Conservation (phyloP, 2,113 vertebrate species). For the Tyrannus savana region DNA sequence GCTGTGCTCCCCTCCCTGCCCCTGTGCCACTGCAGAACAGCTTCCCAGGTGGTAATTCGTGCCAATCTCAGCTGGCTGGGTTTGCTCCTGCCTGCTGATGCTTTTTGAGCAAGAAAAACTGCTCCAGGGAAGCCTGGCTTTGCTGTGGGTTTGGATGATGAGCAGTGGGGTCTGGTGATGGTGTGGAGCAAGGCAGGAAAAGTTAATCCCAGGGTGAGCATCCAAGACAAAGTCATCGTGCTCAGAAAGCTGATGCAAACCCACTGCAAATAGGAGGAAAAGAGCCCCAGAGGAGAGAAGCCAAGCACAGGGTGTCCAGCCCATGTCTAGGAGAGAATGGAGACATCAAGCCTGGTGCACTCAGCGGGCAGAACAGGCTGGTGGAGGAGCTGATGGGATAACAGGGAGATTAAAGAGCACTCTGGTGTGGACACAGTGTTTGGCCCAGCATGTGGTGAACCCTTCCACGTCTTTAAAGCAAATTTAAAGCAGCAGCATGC, state of each 20-base stretch:
- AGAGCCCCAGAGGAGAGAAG: rapidly evolving
- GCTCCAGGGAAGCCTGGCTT: neutral
- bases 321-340: neutral
- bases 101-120: neutral
- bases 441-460: neutral
- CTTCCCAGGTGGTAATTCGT: neutral
- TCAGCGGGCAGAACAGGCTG: neutral
- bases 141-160: neutral
- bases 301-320: neutral
- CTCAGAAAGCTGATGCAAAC: neutral
- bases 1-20: neutral
- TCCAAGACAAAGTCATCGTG: rapidly evolving
- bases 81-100: neutral
- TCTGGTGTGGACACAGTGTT: neutral
- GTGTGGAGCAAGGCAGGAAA: neutral
- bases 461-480: neutral
- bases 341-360: neutral
- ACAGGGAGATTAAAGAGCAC: neutral
- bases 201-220: neutral
- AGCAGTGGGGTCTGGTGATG: rapidly evolving
- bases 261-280: neutral
- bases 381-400: neutral
- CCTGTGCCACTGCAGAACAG: neutral
- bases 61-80: neutral
- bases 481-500: neutral